Evolutionary conservation across 2,888 invertebrate species (phyloP), one percentile per base, ranked within the genome.

Genomic region (Zele albiditarsus): DNA sequence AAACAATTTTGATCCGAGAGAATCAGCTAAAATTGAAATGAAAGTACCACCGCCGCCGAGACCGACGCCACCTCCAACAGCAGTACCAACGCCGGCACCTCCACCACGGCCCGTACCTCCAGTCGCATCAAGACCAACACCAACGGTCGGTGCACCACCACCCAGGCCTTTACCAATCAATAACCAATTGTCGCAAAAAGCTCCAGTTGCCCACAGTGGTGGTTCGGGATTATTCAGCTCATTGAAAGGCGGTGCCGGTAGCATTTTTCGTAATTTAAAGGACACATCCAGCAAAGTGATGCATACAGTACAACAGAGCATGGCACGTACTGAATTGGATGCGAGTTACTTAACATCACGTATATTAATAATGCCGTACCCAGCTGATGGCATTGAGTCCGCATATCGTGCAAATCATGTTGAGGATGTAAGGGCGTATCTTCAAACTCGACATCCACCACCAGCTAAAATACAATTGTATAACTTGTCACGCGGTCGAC

Each of bases 211-310:
- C 65, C 71, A 74, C 66, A 76, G 76, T 53, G 63, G 71, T 14
- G 77, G 83, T 82, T 78, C 93, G 16, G 95, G 96, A 31, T 89
- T 96, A 28, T 95, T 96, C 90, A 95, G 96, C 3, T 96, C 97
- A 0, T 91, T 98, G 42, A 95, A 94, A 88, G 98, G 98, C 28
- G 97, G 98, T 68, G 98, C 98, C 27, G 97, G 98, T 2, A 97
- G 94, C 85, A 94, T 98, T 84, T 91, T 98, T 77, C 97, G 97
- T 86, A 98, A 98, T 87, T 90, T 99, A 33, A 98, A 97, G 89
- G 98, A 98, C 86, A 98, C 98, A 0, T 97, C 98, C 25, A 95
- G 95, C 49, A 98, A 98, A 91, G 97, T 99, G 58, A 98, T 98
- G 94, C 97, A 98, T 88, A 96, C 97, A 49, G 96, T 98, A 80